Evolutionary conservation across 2,888 invertebrate species (phyloP).

Genomic region (Microctonus hyperodae): DNA sequence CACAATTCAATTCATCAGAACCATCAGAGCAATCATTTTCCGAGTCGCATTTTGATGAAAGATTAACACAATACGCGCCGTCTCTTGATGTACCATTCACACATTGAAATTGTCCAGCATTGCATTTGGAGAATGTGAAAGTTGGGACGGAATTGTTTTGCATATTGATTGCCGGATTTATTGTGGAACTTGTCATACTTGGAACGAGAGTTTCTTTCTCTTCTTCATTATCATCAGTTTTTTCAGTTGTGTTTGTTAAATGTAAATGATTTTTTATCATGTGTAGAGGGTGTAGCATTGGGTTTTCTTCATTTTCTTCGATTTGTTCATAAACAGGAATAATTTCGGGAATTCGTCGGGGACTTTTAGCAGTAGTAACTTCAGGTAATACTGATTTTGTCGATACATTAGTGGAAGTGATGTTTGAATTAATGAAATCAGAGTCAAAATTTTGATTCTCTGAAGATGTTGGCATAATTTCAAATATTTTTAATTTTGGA

Average conservation of each 20-base stretch:
- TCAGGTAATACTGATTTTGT: slow-evolving; percentile 4
- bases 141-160: slow-evolving; percentile 27
- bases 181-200: neutral
- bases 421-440: neutral
- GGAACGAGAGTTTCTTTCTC: neutral
- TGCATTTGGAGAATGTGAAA: slow-evolving; percentile 65
- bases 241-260: slow-evolving; percentile 2
- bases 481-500: slow-evolving; percentile 41
- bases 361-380: slow-evolving; percentile 17
- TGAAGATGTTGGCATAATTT: slow-evolving; percentile 37
- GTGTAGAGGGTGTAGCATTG: slow-evolving; percentile 34
- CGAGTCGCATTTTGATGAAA: slow-evolving; percentile 67
- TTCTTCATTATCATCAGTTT: slow-evolving; percentile 4
- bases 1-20: slow-evolving; percentile 69
- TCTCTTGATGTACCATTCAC: slow-evolving; percentile 68
- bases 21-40: slow-evolving; percentile 70
- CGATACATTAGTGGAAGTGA: slow-evolving; percentile 16
- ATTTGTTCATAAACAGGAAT: slow-evolving; percentile 59
- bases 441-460: slow-evolving; percentile 32
- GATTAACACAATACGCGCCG: slow-evolving; percentile 67
- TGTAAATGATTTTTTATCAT: slow-evolving; percentile 12
- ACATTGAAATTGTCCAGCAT: slow-evolving; percentile 69
- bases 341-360: slow-evolving; percentile 43
- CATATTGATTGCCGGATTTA: slow-evolving; percentile 24
- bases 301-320: slow-evolving; percentile 40